These are phyloP conservation scores for Trinorchestia longiramus DNA, from an alignment of 1,140 invertebrate genomes.

Conservation along the genomic window DNA sequence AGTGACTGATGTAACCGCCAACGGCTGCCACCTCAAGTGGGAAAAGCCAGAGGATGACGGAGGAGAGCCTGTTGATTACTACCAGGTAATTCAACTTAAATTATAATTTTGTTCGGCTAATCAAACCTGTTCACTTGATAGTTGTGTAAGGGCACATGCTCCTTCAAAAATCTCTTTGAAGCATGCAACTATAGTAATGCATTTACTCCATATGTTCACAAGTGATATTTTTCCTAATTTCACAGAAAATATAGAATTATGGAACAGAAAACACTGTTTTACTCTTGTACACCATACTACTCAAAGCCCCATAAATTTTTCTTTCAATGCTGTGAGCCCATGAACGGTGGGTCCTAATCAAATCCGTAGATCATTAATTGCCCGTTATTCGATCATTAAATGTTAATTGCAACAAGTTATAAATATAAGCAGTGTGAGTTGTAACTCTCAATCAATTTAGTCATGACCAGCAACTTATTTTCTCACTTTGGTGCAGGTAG, in stretches of 20 bases:
- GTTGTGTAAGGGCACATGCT: no score
- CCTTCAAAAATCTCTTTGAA: no score
- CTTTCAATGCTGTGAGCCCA: neutral
- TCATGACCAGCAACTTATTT: neutral
- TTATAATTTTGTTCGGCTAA: neutral
- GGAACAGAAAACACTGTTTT: neutral
- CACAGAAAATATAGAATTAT: no score
- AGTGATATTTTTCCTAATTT: no score
- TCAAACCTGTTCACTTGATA: neutral
- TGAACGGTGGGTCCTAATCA: neutral
- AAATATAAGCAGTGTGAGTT: neutral
- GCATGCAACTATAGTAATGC: no score
- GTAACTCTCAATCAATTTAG: neutral
- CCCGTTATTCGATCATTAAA: neutral
- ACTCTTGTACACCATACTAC: neutral
- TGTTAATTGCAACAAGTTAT: neutral
- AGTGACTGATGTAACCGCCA: slow-evolving; percentile 90
- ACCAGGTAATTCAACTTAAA: slow-evolving; percentile 79
- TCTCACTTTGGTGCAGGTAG: slow-evolving; percentile 69
- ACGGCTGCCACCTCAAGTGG: slow-evolving; percentile 93
- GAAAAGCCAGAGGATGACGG: slow-evolving; percentile 92
- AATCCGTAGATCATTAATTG: neutral
- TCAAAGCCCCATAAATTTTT: neutral
- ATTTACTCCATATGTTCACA: no score
- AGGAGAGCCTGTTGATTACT: slow-evolving; percentile 91